These are phyloP conservation scores for Eurosta solidaginis DNA, from an alignment of 1,140 invertebrate species.

Conservation along the genomic window DNA sequence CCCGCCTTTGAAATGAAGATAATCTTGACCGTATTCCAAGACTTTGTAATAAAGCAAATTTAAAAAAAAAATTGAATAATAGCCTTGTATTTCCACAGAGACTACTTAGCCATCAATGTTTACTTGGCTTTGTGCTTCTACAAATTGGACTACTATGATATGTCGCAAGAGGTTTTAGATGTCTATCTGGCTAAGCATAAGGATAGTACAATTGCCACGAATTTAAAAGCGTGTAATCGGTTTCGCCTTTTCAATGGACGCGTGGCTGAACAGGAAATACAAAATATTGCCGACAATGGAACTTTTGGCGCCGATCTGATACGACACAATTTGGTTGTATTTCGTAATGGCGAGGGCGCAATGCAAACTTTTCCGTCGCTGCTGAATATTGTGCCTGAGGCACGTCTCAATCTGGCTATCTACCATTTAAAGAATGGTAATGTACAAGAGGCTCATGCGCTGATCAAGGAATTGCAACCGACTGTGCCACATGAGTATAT, in stretches of 20 bases:
- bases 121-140: slow-evolving; percentile 98
- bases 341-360: slow-evolving; percentile 91
- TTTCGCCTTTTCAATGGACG: slow-evolving; percentile 90
- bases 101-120: slow-evolving; percentile 92
- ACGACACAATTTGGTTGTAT: slow-evolving; percentile 95
- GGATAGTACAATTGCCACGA: slow-evolving; percentile 93
- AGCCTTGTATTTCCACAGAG: too few relatives aligned
- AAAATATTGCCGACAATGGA: slow-evolving; percentile 79
- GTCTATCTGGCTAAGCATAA: slow-evolving; percentile 91
- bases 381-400: slow-evolving; percentile 95
- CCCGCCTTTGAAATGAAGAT: too few relatives aligned
- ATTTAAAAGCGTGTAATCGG: slow-evolving; percentile 81
- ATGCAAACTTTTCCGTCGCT: slow-evolving; percentile 87
- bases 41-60: too few relatives aligned
- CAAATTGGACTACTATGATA: slow-evolving; percentile 92
- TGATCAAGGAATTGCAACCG: slow-evolving; percentile 92
- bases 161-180: slow-evolving; percentile 91
- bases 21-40: too few relatives aligned
- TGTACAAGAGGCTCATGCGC: slow-evolving; percentile 83
- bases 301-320: slow-evolving; percentile 92
- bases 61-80: too few relatives aligned
- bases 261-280: slow-evolving; percentile 86
- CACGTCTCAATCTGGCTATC: slow-evolving; percentile 93
- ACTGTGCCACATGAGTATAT: slow-evolving; percentile 96
- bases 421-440: slow-evolving; percentile 93